Evolutionary conservation across 2,797 vertebrate species (phyloP).

Genomic region (Cynopterus sphinx): DNA sequence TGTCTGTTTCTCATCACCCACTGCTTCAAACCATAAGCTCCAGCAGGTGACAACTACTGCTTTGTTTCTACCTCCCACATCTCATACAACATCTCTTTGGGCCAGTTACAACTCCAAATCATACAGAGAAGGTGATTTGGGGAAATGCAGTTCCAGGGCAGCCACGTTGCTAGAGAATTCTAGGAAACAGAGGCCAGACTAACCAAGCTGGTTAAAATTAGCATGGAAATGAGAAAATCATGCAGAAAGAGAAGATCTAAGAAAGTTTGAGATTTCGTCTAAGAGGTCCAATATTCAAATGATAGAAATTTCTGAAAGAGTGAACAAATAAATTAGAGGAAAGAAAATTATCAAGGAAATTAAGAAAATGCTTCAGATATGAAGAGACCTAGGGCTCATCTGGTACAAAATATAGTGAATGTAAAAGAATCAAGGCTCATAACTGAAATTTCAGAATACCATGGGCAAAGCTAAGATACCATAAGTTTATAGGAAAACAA

Average conservation of each 20-base stretch:
- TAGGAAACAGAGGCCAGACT: not conserved
- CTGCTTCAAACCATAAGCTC: not conserved
- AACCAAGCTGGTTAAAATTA: not conserved
- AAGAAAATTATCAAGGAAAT: not conserved
- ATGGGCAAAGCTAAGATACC: not conserved
- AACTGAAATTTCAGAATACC: not conserved
- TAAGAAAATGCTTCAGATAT: not conserved
- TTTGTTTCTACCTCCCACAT: not conserved
- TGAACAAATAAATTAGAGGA: not conserved
- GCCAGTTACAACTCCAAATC: not conserved
- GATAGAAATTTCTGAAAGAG: not conserved
- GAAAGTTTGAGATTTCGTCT: not conserved
- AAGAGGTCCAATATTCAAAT: not conserved
- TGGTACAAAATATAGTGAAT: not conserved
- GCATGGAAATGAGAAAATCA: not conserved
- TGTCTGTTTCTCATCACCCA: not conserved
- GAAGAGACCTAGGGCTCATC: not conserved
- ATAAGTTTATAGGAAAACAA: not conserved
- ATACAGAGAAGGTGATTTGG: not conserved
- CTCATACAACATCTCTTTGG: not conserved
- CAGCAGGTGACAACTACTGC: not conserved
- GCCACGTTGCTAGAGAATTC: not conserved
- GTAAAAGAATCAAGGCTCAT: not conserved
- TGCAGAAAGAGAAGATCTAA: not conserved
- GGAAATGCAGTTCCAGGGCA: not conserved